These are phyloP conservation scores for Oryzias dopingdopingensis DNA, from an alignment of 2,797 vertebrate species.

Conservation along the genomic window DNA sequence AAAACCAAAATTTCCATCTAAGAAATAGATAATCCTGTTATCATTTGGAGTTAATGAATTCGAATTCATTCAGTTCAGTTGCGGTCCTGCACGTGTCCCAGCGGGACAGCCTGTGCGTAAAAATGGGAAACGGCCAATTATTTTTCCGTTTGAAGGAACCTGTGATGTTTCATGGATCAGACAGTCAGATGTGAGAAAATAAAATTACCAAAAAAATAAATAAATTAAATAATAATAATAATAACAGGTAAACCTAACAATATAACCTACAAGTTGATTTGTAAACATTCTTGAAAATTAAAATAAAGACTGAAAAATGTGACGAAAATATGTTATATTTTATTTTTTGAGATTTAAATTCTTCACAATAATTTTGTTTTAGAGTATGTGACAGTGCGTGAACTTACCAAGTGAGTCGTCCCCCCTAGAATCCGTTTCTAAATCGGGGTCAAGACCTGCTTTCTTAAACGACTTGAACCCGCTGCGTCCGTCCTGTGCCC, in stretches of 20 bases:
- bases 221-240: neutral
- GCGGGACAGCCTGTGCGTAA: slow-evolving; percentile 43
- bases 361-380: too few relatives aligned
- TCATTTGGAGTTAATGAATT: slow-evolving; percentile 56
- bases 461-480: slow-evolving; percentile 4
- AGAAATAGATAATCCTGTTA: slow-evolving; percentile 36
- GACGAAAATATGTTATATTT: too few relatives aligned
- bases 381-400: neutral
- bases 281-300: neutral
- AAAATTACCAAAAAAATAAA: slow-evolving; percentile 3
- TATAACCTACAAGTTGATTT: neutral
- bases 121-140: slow-evolving; percentile 79
- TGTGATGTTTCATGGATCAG: slow-evolving; percentile 81
- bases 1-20: too few relatives aligned
- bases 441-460: slow-evolving; percentile 4
- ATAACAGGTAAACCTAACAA: neutral
- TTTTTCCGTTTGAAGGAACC: slow-evolving; percentile 85
- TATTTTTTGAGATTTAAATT: too few relatives aligned
- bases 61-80: slow-evolving; percentile 56
- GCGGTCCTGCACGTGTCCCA: slow-evolving; percentile 55
- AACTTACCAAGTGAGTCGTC: slow-evolving; percentile 47
- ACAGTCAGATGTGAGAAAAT: slow-evolving; percentile 70
- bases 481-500: slow-evolving; percentile 13
- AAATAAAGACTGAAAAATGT: neutral
- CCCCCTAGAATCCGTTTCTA: slow-evolving; percentile 10